Base-by-base conservation (phyloP, 2,888 invertebrate species). In the Pyralis farinalis region DNA sequence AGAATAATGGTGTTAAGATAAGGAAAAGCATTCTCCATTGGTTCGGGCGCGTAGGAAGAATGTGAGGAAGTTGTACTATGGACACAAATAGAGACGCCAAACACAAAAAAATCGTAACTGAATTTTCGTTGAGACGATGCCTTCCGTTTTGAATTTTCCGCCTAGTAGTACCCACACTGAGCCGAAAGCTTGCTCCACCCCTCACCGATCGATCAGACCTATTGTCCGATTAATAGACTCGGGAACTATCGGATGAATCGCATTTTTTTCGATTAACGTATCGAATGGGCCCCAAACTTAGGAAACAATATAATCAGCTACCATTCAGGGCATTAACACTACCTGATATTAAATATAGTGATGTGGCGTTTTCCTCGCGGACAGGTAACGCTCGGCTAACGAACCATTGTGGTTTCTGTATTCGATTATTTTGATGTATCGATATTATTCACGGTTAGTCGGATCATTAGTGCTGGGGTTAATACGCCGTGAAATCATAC, bases 221-320 rank as follows among this genome's bases (percentile, higher is more conserved):
- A 71, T 78, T 76, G 71, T 73, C 49, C 61, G 44, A 58, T 68
- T 73, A 81, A 84, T 81, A 78, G 76, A 69, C 60, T 61, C 61
- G 61, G 54, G 10, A 58, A 63, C 73, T 73, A 76, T 78, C 71
- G 66, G 61, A 83, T 84, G 85, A 83, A 73, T 68, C 67, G 79
- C 82, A 73, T 72, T 78, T 85, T 75, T 79, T 76, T 75, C 77
- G 81, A 87, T 84, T 83, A 83, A 78, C 86, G 83, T 74, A 64
- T 71, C 83, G 78, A 84, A 86, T 83, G 70, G 67, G 64, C 76
- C 76, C 80, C 61, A 70, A 71, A 72, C 65, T 63, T 71, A 74
- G 60, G 72, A 85, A 83, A 88, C 86, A 88, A 87, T 86, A 85
- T 83, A 87, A 88, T 87, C 84, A 87, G 83, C 83, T 74, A 80